phyloP scores from a whole-genome alignment of 2,797 vertebrate genomes.

The Molossus alvarezi region DNA sequence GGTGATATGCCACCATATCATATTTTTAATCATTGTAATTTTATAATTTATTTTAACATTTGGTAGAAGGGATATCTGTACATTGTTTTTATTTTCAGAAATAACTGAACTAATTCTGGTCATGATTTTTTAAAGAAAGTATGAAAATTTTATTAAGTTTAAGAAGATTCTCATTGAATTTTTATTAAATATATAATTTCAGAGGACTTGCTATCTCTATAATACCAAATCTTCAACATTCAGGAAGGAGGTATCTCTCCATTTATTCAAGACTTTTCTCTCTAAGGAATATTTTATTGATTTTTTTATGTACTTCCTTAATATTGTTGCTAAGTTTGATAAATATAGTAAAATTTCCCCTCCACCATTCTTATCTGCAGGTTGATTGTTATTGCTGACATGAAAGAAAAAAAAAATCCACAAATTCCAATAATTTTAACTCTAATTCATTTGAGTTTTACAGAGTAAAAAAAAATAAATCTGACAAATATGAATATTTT shows the following conservation, averaged over 20 bases:
- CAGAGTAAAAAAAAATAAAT: not conserved
- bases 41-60: conserved; percentile 43
- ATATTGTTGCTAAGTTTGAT: not conserved
- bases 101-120: not conserved
- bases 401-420: conserved; percentile 23
- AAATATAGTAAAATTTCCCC: not conserved
- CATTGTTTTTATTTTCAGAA: not conserved
- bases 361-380: not conserved
- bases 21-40: not conserved
- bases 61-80: not conserved
- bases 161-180: conserved; percentile 4
- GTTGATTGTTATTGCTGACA: not conserved
- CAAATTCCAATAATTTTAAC: conserved; percentile 17
- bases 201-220: not conserved
- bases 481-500: not conserved
- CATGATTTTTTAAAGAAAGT: not conserved
- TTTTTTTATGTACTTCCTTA: not conserved
- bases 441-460: conserved; percentile 34
- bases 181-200: conserved; percentile 3
- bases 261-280: conserved; percentile 41
- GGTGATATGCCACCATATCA: not conserved
- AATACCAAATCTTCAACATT: not conserved
- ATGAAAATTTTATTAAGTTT: not conserved
- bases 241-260: not conserved
- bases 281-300: not conserved